A percentile compares a stretch with the other conserved stretches of the same genome.
These are phyloP conservation scores for Alectura lathami DNA, from an alignment of 2,113 vertebrate species.

Conservation along the genomic window DNA sequence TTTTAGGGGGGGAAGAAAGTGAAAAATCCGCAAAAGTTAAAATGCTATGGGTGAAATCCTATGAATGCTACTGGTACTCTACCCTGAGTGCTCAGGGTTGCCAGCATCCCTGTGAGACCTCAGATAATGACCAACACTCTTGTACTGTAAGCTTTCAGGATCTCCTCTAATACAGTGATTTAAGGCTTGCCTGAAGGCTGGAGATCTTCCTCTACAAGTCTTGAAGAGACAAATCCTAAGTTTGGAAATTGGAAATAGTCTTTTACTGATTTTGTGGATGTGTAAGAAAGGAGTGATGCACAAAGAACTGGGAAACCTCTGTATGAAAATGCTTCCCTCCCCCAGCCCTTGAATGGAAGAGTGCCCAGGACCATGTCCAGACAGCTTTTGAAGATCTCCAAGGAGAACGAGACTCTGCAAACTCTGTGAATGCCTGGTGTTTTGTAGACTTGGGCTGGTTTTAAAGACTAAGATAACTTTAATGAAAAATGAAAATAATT, in stretches of 20 bases:
- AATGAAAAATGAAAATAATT: conserved; percentile 1
- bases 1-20: neutral
- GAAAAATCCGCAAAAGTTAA: neutral
- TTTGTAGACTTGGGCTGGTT: neutral
- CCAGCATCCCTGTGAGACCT: neutral
- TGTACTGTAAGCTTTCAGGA: neutral
- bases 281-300: neutral
- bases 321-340: neutral
- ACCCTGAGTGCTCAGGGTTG: neutral
- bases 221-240: neutral
- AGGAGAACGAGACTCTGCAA: neutral
- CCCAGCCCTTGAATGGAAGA: neutral
- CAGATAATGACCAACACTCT: neutral
- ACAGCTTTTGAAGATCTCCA: neutral
- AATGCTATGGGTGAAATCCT: neutral
- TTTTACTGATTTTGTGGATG: neutral
- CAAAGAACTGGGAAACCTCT: neutral
- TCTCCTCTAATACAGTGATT: neutral
- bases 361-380: no score
- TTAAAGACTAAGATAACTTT: neutral
- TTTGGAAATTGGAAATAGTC: neutral
- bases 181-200: neutral
- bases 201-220: neutral
- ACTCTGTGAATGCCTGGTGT: neutral
- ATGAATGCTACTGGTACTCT: fast-evolving